Evolutionary conservation across 2,113 vertebrate genomes (phyloP).

Genomic region (Podarcis cretensis): DNA sequence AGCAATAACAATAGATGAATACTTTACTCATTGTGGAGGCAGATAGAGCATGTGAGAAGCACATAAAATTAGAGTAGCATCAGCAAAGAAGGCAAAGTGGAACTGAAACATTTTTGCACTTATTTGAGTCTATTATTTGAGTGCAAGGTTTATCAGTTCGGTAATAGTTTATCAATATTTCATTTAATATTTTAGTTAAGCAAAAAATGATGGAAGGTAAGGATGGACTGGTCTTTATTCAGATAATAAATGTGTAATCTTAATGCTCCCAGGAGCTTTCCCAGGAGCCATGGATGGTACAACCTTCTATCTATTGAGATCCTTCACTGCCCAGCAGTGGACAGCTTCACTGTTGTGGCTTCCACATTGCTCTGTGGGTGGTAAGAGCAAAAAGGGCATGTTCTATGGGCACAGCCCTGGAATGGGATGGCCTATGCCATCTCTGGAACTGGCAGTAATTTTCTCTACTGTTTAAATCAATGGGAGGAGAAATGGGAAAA

Average conservation of each 20-base stretch:
- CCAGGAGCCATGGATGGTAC: no score
- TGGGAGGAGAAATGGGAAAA: no score
- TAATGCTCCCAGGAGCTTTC: no score
- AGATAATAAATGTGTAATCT: neutral
- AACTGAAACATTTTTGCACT: constrained; percentile 63
- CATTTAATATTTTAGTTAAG: constrained; percentile 3
- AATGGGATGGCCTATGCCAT: no score
- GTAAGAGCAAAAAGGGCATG: no score
- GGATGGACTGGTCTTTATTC: constrained; percentile 30
- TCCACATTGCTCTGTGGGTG: no score
- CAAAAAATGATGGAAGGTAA: constrained; percentile 13
- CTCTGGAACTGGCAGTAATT: no score
- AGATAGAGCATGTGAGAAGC: constrained; percentile 61
- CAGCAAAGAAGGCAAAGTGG: constrained; percentile 38
- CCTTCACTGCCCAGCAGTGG: no score
- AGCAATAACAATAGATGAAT: constrained; percentile 70
- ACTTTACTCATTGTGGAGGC: constrained; percentile 66
- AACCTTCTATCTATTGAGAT: no score
- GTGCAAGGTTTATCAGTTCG: constrained; percentile 31
- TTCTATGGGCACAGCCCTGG: no score
- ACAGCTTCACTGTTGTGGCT: no score
- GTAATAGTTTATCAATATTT: constrained; percentile 55
- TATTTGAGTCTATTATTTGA: constrained; percentile 47
- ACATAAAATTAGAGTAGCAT: constrained; percentile 60
- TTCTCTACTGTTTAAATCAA: no score